phyloP scores from a whole-genome alignment of 2,888 invertebrate species.

The Lochmaea crataegi region DNA sequence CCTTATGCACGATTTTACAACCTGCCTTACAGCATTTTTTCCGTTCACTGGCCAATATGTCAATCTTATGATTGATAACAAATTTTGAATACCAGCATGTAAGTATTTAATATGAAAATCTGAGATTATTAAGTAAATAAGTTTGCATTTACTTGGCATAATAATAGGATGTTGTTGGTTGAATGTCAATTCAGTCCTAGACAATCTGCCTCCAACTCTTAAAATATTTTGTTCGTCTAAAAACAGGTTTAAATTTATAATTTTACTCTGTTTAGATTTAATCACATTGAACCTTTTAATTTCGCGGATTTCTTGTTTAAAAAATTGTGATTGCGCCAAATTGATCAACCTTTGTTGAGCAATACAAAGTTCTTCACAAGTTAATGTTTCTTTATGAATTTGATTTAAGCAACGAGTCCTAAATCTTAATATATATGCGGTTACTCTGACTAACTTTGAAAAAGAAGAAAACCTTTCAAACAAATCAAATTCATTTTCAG shows the following conservation, averaged over 20 bases:
- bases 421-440: not conserved
- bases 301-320: not conserved
- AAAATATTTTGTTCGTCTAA: too few relatives aligned
- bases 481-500: not conserved
- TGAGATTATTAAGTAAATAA: not conserved
- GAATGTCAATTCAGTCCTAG: too few relatives aligned
- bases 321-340: not conserved
- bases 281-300: not conserved
- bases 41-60: not conserved
- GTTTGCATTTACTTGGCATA: too few relatives aligned
- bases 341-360: not conserved
- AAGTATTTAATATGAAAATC: constrained; percentile 1
- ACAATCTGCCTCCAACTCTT: too few relatives aligned
- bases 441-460: not conserved
- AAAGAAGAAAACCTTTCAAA: not conserved
- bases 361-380: not conserved
- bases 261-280: too few relatives aligned
- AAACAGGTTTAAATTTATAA: too few relatives aligned
- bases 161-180: too few relatives aligned
- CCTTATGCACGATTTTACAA: too few relatives aligned
- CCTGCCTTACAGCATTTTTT: not conserved
- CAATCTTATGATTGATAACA: not conserved
- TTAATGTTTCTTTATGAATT: too few relatives aligned
- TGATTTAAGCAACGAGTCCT: too few relatives aligned
- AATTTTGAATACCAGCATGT: not conserved